These are phyloP conservation scores for Picus viridis DNA, from an alignment of 2,797 vertebrate genomes.

Conservation along the genomic window DNA sequence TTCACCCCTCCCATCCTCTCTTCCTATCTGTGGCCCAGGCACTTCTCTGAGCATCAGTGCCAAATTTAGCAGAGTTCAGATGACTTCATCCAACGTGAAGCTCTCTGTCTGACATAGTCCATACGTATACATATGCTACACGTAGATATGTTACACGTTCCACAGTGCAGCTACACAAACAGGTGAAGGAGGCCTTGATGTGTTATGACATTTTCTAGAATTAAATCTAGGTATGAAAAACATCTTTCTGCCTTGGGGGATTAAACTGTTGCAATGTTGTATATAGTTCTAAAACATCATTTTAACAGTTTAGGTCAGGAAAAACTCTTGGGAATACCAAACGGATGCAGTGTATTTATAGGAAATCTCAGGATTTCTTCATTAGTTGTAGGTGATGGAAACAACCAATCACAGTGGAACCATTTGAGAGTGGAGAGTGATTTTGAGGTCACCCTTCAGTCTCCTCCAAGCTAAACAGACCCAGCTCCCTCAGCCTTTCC, in stretches of 20 bases:
- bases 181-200: background rate
- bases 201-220: background rate
- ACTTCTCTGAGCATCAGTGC: background rate
- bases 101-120: background rate
- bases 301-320: background rate
- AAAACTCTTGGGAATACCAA: accelerated
- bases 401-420: background rate
- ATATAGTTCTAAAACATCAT: background rate
- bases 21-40: background rate
- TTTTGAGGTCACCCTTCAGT: background rate
- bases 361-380: background rate
- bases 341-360: background rate
- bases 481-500: too few species aligned
- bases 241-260: background rate
- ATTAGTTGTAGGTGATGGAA: background rate
- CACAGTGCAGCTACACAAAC: background rate
- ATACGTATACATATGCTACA: background rate
- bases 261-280: background rate
- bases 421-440: background rate
- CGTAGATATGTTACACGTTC: background rate
- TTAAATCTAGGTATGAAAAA: background rate
- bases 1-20: accelerated
- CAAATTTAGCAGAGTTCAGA: background rate
- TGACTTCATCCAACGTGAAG: background rate
- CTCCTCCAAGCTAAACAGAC: too few species aligned